Conservation (phyloP, 2,113 vertebrate species). For the Catharus minimus region DNA sequence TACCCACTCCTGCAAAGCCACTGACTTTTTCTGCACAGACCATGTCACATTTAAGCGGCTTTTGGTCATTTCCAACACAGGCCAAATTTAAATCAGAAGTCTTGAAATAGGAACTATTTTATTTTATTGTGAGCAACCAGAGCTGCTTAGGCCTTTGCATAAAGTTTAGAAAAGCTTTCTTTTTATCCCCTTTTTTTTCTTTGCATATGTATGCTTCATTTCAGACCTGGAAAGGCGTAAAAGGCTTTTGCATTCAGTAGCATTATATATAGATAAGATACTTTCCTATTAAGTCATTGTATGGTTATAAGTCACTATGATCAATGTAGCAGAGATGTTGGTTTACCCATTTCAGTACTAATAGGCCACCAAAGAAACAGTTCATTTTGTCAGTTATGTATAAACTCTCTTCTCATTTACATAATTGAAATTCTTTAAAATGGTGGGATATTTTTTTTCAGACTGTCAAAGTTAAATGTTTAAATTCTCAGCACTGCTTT, state of each 20-base stretch:
- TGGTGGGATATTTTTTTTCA: background rate
- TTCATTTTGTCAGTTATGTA: background rate
- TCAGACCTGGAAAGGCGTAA: background rate
- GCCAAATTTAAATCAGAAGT: background rate
- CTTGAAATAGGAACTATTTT: background rate
- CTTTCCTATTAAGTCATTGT: background rate
- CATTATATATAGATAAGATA: background rate
- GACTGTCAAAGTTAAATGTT: background rate
- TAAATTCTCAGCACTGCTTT: background rate
- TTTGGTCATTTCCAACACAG: background rate
- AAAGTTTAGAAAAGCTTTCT: background rate
- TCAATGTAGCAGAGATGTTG: background rate
- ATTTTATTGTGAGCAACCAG: background rate
- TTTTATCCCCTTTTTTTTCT: background rate
- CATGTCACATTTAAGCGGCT: background rate
- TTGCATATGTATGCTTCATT: background rate
- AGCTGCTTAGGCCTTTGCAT: background rate
- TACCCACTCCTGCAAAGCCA: background rate
- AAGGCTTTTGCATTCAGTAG: background rate
- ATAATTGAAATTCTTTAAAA: background rate
- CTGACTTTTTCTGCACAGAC: background rate
- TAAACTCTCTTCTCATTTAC: background rate
- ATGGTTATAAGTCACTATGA: background rate
- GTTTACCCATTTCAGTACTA: background rate
- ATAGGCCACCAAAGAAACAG: background rate